phyloP scores from a whole-genome alignment of 2,797 vertebrate species.

The Onychomys torridus region DNA sequence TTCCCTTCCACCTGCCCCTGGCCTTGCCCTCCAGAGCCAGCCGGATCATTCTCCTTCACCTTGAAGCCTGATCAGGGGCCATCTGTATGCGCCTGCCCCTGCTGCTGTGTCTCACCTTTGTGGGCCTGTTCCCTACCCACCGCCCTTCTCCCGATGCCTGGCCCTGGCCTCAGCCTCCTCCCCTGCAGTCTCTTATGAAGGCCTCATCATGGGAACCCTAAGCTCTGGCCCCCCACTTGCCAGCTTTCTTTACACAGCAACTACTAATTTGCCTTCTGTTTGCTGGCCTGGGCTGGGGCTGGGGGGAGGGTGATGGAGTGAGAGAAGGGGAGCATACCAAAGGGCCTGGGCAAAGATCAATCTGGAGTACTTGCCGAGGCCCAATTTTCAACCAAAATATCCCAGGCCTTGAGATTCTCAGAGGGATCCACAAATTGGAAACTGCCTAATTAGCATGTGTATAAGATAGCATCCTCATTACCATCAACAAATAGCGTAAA shows the following conservation, averaged over 20 bases:
- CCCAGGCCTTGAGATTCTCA: slow-evolving; percentile 74
- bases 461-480: slow-evolving; percentile 87
- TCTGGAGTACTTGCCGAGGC: background rate
- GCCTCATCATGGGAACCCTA: accelerated
- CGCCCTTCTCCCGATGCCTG: background rate
- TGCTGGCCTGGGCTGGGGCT: background rate
- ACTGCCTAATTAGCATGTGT: slow-evolving; percentile 88
- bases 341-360: background rate
- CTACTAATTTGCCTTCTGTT: slow-evolving; percentile 39
- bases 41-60: background rate
- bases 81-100: background rate
- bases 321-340: background rate
- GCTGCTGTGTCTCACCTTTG: background rate
- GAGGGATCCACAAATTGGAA: slow-evolving; percentile 76
- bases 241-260: background rate
- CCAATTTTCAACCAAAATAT: background rate
- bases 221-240: background rate
- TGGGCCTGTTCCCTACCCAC: background rate
- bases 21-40: no score
- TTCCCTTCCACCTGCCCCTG: accelerated
- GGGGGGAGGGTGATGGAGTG: accelerated
- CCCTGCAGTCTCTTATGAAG: accelerated
- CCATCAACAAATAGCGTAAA: slow-evolving; percentile 79
- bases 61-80: background rate
- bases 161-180: background rate